phyloP scores from a whole-genome alignment of 1,140 invertebrate species.

The Listronotus bonariensis region DNA sequence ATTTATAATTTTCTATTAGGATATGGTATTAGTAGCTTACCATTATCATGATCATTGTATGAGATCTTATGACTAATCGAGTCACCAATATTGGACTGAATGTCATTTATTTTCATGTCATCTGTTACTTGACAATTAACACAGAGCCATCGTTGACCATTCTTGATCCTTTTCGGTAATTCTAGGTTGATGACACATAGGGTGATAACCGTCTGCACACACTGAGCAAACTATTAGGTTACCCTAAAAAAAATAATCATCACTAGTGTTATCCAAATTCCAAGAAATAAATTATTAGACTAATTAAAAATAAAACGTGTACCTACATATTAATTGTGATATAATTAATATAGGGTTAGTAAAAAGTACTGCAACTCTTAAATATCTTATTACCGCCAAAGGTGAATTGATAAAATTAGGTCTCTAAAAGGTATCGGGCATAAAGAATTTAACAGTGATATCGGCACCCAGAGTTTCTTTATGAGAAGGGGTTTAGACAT shows the following conservation, averaged over 20 bases:
- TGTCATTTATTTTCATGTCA: constrained; percentile 50
- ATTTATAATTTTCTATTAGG: neutral
- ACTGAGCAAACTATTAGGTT: constrained; percentile 75
- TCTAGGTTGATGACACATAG: constrained; percentile 71
- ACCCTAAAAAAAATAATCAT: constrained; percentile 58
- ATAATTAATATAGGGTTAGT: no score
- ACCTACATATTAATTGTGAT: no score
- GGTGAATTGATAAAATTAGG: no score
- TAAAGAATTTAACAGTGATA: no score
- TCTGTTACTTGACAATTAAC: constrained; percentile 60
- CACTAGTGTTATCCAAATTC: no score
- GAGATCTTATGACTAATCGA: constrained; percentile 31
- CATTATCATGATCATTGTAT: constrained; percentile 19
- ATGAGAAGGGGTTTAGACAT: no score
- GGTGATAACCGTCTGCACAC: constrained; percentile 84
- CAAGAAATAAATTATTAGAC: no score
- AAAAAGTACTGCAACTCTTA: no score
- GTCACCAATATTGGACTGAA: constrained; percentile 47
- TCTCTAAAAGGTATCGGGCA: no score
- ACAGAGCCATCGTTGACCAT: constrained; percentile 63
- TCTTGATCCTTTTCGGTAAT: constrained; percentile 61
- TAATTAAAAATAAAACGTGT: no score
- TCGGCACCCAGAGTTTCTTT: no score
- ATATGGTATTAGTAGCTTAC: constrained; percentile 3
- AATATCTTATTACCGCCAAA: no score